Base-by-base conservation (phyloP, 2,113 vertebrate genomes). In the Beaufortia kweichowensis region DNA sequence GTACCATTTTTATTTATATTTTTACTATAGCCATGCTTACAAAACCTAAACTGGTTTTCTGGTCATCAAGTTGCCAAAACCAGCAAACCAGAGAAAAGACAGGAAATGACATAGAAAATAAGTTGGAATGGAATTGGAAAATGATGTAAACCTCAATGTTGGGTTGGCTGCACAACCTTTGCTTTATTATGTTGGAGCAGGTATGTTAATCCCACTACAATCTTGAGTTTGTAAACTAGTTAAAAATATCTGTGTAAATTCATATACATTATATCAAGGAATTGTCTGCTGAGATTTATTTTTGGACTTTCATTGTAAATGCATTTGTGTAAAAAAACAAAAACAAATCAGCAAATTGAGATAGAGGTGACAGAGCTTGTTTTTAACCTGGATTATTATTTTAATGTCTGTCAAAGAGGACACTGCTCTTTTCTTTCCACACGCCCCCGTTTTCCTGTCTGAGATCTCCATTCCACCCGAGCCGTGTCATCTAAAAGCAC, bases 381-480 rank as follows among this genome's bases (percentile, higher is more conserved):
- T n/a, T 53, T 21, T 21, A 53, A 53, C 48, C 19, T 21, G 15
- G 6, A n/a, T n/a, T 53, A 21, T 21, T 41, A 19, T 57, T 21
- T 57, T 69, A 8, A 4, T 26, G 39, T 23, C 41, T 62, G 24
- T 26, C 50, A 17, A 17, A 76, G 57, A 26, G 24, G 48, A 26
- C n/a, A 46, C 73, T 39, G 31, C n/a, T 23, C 29, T 6, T 39
- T 7, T 24, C 67, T 70, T 63, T 39, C 23, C 73, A 35, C 53
- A 60, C 67, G 23, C 67, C 53, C 79, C 68, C 61, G 1, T 72
- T 48, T 77, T 81, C 68, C 79, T 67, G 43, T 75, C 31, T 41
- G 60, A 78, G 70, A 46, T 46, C 80, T 69, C 57, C 56, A 33
- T 55, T 59, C 50, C 56, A 56, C n/a, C 8, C 39, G 7, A 33